Evolutionary conservation across 2,797 vertebrate species (phyloP).

Genomic region (Hemitrygon akajei): DNA sequence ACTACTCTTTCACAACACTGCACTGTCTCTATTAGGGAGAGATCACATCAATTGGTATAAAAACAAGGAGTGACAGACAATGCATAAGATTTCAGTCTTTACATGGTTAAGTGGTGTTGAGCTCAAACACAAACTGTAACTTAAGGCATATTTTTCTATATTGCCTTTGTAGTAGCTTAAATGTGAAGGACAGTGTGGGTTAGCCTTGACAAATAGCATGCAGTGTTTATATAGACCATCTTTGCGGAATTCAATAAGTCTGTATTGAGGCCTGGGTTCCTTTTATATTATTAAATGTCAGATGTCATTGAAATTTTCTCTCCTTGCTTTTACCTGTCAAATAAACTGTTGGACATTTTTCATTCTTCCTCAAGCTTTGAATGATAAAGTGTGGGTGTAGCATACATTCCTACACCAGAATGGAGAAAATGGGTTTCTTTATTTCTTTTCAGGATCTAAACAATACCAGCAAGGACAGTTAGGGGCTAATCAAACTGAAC

Average conservation of each 20-base stretch:
- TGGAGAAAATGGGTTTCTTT: not conserved
- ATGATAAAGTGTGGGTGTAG: not conserved
- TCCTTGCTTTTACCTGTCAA: not conserved
- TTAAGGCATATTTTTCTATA: not conserved
- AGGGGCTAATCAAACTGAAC: no score
- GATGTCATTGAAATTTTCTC: not conserved
- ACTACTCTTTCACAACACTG: not conserved
- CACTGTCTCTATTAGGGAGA: not conserved
- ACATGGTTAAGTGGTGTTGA: not conserved
- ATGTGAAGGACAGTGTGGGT: conserved; percentile 35
- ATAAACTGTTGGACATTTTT: not conserved
- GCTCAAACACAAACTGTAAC: not conserved
- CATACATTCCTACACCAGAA: not conserved
- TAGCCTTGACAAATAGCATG: conserved; percentile 30
- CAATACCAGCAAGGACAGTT: no score
- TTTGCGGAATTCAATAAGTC: conserved; percentile 4
- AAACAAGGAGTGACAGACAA: not conserved
- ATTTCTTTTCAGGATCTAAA: no score
- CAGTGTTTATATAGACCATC: not conserved
- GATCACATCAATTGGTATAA: not conserved
- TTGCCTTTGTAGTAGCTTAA: conserved; percentile 30
- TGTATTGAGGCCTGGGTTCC: not conserved
- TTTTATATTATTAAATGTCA: conserved; percentile 25
- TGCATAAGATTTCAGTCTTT: not conserved
- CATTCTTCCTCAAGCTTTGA: not conserved